phyloP scores from a whole-genome alignment of 2,888 invertebrate species.

The Metalampra italica region DNA sequence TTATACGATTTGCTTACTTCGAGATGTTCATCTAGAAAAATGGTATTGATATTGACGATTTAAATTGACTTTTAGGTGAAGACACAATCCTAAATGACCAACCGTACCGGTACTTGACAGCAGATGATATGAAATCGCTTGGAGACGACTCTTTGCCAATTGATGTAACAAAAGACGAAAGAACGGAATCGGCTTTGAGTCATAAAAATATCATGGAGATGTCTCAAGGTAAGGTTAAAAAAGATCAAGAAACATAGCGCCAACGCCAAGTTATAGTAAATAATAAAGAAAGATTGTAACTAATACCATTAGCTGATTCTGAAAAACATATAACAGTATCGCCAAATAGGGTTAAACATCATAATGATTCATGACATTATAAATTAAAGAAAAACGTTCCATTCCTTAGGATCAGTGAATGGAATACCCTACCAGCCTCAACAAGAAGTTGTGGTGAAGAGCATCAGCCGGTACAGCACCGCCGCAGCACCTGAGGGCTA shows the following conservation, averaged over 20 bases:
- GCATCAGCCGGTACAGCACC: conserved; percentile 70
- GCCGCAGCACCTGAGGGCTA: conserved; percentile 69
- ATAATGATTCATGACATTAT: too few relatives aligned
- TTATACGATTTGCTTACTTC: too few relatives aligned
- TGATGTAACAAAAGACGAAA: conserved; percentile 94
- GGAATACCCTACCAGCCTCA: conserved; percentile 68
- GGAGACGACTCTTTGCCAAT: conserved; percentile 96
- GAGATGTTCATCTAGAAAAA: too few relatives aligned
- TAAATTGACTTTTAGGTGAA: conserved; percentile 81
- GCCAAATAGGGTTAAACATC: too few relatives aligned
- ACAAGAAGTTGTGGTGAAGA: conserved; percentile 71
- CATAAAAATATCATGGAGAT: conserved; percentile 75
- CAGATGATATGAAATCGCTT: conserved; percentile 96
- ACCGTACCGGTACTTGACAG: conserved; percentile 94
- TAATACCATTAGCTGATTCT: too few relatives aligned
- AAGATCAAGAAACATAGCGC: not conserved
- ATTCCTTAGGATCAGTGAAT: conserved; percentile 48
- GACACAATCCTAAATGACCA: conserved; percentile 94
- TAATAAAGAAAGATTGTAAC: too few relatives aligned
- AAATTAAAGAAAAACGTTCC: too few relatives aligned
- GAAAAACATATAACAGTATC: too few relatives aligned
- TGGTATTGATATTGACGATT: not conserved
- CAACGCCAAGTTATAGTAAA: too few relatives aligned
- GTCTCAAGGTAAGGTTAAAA: conserved; percentile 53
- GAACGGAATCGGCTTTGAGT: conserved; percentile 83